Percentiles rank a stretch among this genome's conserved stretches.
Conservation (phyloP, 2,888 invertebrate genomes). For the Andricus quercusramuli region DNA sequence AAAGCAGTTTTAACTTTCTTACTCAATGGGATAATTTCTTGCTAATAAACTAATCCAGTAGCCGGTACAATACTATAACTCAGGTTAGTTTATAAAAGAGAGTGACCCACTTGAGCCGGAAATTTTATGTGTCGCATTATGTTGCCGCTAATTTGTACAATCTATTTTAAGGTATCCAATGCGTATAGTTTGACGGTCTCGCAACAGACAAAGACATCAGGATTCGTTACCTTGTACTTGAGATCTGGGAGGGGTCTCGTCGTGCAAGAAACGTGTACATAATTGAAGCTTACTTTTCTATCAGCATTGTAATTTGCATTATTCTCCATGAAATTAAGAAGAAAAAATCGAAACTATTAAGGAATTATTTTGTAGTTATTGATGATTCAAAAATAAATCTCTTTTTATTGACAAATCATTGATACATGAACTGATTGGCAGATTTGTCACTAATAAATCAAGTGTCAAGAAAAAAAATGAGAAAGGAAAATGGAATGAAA, state of each 20-base stretch:
- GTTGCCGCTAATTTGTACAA: background rate
- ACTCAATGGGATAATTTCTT: slow-evolving; percentile 1
- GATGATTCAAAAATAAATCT: background rate
- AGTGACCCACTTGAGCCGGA: slow-evolving; percentile 22
- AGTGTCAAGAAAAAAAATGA: background rate
- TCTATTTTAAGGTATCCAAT: slow-evolving; percentile 9
- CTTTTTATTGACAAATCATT: background rate
- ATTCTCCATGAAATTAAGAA: background rate
- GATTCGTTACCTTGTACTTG: slow-evolving; percentile 56
- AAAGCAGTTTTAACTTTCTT: background rate
- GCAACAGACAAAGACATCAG: slow-evolving; percentile 54
- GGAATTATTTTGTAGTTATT: background rate
- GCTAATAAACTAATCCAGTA: background rate
- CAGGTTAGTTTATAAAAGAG: background rate
- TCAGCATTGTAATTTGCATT: background rate
- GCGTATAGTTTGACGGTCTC: slow-evolving; percentile 39
- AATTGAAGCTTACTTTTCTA: background rate
- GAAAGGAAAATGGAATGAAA: background rate
- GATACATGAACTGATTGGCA: background rate
- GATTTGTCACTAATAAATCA: background rate
- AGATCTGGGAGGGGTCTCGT: slow-evolving; percentile 56
- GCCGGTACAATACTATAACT: background rate
- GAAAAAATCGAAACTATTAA: background rate
- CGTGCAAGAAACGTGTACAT: slow-evolving; percentile 16
- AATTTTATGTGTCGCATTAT: slow-evolving; percentile 15